These are phyloP conservation scores for Desoria tigrina DNA, from an alignment of 2,888 invertebrate species.

Conservation along the genomic window DNA sequence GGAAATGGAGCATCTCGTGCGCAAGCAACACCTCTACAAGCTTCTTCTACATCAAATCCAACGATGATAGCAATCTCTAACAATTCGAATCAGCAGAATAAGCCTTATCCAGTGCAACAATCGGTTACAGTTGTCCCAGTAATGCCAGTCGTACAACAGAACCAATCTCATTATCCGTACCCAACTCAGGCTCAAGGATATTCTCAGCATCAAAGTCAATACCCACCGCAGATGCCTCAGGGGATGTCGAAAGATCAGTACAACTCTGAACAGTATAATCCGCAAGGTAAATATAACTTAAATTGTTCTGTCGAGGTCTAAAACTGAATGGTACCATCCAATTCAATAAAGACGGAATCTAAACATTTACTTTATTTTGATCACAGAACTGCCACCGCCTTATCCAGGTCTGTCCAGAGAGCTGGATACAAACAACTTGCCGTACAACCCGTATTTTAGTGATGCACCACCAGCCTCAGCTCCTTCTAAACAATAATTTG, in stretches of 20 bases:
- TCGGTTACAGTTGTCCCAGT: constrained; percentile 40
- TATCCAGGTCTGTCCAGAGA: constrained; percentile 38
- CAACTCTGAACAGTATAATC: not conserved
- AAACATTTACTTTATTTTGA: too few relatives aligned
- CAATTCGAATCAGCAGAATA: constrained; percentile 24
- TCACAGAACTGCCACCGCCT: constrained; percentile 38
- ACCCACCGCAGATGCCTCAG: not conserved
- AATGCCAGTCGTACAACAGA: constrained; percentile 20
- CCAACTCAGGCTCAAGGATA: constrained; percentile 16
- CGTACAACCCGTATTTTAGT: constrained; percentile 40
- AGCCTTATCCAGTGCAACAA: constrained; percentile 49
- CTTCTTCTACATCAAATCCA: constrained; percentile 12
- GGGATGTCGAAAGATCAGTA: not conserved
- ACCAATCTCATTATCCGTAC: not conserved
- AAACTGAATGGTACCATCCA: too few relatives aligned
- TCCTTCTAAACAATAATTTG: constrained; percentile 23
- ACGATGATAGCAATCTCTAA: constrained; percentile 34
- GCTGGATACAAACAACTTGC: constrained; percentile 28
- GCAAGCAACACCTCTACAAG: constrained; percentile 5
- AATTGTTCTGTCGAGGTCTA: too few relatives aligned
- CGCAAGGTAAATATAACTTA: not conserved
- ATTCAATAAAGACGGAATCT: too few relatives aligned
- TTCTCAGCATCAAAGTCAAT: not conserved
- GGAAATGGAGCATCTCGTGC: not conserved
- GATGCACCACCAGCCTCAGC: constrained; percentile 23